These are phyloP conservation scores for Phyllotis vaccarum DNA, from an alignment of 2,797 vertebrate genomes.

Conservation along the genomic window DNA sequence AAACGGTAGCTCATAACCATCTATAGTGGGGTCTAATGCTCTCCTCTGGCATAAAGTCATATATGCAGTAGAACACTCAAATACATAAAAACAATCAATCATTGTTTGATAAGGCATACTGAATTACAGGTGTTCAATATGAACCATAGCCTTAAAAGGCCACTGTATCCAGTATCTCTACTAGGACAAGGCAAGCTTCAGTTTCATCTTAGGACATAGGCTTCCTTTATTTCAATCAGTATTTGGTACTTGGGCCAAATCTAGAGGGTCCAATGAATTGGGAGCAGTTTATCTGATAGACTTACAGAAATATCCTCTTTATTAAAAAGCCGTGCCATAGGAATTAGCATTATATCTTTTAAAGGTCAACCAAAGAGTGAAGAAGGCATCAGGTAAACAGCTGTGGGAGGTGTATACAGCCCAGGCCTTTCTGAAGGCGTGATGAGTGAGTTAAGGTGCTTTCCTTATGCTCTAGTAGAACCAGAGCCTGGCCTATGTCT, in stretches of 20 bases:
- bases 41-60: not conserved
- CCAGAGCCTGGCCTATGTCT: not conserved
- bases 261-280: not conserved
- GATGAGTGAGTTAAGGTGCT: too few species aligned
- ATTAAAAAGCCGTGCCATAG: not conserved
- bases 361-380: not conserved
- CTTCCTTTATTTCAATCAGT: not conserved
- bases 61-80: too few species aligned
- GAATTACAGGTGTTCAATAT: not conserved
- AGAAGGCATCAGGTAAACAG: not conserved
- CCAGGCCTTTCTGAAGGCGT: not conserved
- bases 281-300: not conserved
- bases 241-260: not conserved
- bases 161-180: not conserved
- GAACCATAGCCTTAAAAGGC: not conserved
- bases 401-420: accelerated
- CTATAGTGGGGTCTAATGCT: not conserved
- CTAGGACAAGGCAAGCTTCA: not conserved
- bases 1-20: not conserved
- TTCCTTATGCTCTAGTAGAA: not conserved
- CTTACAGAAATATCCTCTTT: not conserved
- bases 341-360: not conserved
- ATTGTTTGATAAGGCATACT: not conserved
- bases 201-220: not conserved
- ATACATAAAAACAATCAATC: not conserved